These are phyloP conservation scores for Hycleus phaleratus DNA, from an alignment of 1,140 invertebrate species.

Conservation along the genomic window DNA sequence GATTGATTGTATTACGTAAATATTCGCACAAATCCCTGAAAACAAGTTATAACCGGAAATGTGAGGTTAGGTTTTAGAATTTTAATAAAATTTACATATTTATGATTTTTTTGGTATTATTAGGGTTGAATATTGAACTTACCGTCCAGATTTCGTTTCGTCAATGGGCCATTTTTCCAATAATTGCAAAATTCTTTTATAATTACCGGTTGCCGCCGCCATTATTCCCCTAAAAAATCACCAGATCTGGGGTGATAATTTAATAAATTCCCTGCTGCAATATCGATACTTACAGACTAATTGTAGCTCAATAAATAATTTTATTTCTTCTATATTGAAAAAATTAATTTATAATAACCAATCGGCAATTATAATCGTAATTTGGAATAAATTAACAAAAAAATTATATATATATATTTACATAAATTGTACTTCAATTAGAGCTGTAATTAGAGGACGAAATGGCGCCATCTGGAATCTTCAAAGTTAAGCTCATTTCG, in stretches of 20 bases:
- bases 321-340: no score
- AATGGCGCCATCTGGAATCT: no score
- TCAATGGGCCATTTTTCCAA: conserved; percentile 76
- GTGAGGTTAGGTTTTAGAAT: conserved; percentile 23
- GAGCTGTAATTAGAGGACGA: no score
- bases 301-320: no score
- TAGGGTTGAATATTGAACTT: conserved; percentile 21
- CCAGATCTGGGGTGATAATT: not conserved
- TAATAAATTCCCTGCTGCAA: not conserved
- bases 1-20: conserved; percentile 61
- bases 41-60: conserved; percentile 26
- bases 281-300: no score
- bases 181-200: conserved; percentile 65
- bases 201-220: conserved; percentile 38
- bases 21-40: conserved; percentile 69
- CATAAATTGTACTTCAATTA: no score
- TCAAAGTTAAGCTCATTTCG: no score
- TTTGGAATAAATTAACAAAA: no score
- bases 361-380: no score
- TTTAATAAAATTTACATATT: not conserved
- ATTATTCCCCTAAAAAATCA: conserved; percentile 11
- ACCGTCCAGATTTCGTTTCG: conserved; percentile 63
- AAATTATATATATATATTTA: no score
- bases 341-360: no score
- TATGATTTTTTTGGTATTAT: not conserved